phyloP scores from a whole-genome alignment of 2,113 vertebrate genomes.

The Speoplatyrhinus poulsoni region DNA sequence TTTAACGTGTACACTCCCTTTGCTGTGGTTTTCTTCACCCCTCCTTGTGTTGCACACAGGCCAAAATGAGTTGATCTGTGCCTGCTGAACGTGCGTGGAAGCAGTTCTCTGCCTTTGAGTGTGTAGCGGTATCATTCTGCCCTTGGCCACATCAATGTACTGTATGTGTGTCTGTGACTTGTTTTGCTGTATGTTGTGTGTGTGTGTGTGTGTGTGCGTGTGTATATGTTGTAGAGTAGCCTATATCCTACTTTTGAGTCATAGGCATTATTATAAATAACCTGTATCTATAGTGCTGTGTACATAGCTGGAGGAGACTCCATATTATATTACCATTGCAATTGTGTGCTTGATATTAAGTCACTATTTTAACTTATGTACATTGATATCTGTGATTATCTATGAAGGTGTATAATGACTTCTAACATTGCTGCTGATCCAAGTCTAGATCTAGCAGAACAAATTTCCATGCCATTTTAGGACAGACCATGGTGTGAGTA shows the following conservation, averaged over 20 bases:
- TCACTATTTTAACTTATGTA: background rate
- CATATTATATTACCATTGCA: background rate
- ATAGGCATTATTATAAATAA: conserved; percentile 39
- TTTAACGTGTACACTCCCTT: background rate
- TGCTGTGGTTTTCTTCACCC: background rate
- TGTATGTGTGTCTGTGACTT: conserved; percentile 43
- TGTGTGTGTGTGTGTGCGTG: conserved; percentile 42
- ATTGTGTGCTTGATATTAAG: too few relatives aligned
- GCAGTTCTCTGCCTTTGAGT: conserved; percentile 23
- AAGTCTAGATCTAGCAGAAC: background rate
- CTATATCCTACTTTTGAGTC: conserved; percentile 19
- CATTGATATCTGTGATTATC: background rate
- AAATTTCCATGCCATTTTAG: background rate
- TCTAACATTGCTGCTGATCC: background rate
- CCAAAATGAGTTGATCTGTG: conserved; percentile 1
- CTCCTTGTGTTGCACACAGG: background rate
- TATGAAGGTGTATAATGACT: background rate
- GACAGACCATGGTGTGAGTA: background rate
- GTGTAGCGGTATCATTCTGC: conserved; percentile 5
- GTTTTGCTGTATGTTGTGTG: conserved; percentile 49
- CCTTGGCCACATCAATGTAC: conserved; percentile 47
- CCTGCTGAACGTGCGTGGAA: conserved; percentile 21
- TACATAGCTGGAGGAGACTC: conserved; percentile 33
- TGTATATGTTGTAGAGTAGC: conserved; percentile 35
- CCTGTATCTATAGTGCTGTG: conserved; percentile 30